A percentile compares a stretch with the other conserved stretches of the same genome.
These are phyloP conservation scores for Podilymbus podiceps DNA, from an alignment of 2,113 vertebrate genomes.

Conservation along the genomic window DNA sequence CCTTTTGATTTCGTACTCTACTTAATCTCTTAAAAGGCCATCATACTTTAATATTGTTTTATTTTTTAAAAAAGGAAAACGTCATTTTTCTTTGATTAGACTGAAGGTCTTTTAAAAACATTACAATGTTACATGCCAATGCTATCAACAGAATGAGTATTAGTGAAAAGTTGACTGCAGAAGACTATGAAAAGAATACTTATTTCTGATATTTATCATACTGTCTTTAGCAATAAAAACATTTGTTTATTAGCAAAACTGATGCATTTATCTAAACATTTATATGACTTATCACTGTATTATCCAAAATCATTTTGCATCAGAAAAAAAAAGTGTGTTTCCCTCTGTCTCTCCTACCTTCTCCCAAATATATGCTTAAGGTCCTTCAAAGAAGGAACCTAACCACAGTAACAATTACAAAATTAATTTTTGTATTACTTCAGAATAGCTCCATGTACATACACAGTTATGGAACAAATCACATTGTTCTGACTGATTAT, in stretches of 20 bases:
- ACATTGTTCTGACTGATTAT: background rate
- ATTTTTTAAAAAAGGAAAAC: background rate
- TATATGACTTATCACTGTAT: background rate
- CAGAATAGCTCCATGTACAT: background rate
- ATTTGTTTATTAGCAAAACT: background rate
- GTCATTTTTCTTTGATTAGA: background rate
- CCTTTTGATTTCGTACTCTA: background rate
- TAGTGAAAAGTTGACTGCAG: background rate
- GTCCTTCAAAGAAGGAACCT: background rate
- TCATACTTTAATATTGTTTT: background rate
- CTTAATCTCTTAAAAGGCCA: background rate
- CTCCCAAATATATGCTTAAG: background rate
- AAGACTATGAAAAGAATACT: background rate
- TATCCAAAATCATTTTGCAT: background rate
- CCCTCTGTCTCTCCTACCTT: background rate
- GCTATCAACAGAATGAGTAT: background rate
- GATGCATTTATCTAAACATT: background rate
- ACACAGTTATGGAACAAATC: background rate
- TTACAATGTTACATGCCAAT: background rate
- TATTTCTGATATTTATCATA: background rate
- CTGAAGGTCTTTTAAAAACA: background rate
- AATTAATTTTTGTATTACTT: background rate
- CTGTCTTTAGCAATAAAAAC: background rate
- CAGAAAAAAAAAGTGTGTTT: background rate
- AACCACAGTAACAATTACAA: background rate